Evolutionary conservation across 2,888 invertebrate species (phyloP), one percentile per base, ranked within the genome.

Genomic region (Andrena bicolor): DNA sequence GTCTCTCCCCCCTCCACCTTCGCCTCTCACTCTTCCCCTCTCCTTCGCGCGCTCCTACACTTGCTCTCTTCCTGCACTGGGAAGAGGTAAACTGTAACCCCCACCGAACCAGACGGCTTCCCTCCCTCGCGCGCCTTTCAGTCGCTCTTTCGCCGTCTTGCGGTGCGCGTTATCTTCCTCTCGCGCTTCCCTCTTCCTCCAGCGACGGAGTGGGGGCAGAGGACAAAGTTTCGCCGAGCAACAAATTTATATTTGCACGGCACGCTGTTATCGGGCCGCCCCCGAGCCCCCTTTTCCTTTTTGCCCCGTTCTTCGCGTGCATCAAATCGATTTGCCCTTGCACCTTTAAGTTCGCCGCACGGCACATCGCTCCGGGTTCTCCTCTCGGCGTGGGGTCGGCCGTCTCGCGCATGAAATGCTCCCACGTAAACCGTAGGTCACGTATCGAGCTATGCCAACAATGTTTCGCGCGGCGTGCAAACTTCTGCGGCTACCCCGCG

Each of bases 71-170:
- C 65, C 35, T 32, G 66, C 51, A 63, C 32, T 16, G 16, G 41
- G 16, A 41, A 41, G 41, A 41, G 69, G 78, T 48, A 82, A 76
- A 66, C 77, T 69, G 70, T 73, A 71, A 76, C 83, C 82, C 84
- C 85, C 81, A 76, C 81, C 64, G 76, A 73, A 28, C 73, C 32
- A 60, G 41, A 41, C 60, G 63, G 58, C 85, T 80, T 76, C 88
- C 84, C 89, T 89, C 81, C 82, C 83, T 80, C 80, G 76, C 66
- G 48, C 64, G 81, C 76, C 82, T 80, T 76, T 82, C 84, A 80
- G 76, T 84, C 76, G 66, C 79, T 80, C 82, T 82, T 76, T 68
- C 66, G 71, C 73, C 72, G 51, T 61, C 79, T 74, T 49, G 30
- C 26, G 60, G 74, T 61, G 75, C 63, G 23, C 68, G 64, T 78